Percentiles rank a stretch among this genome's conserved stretches.
Conservation (phyloP, 2,113 vertebrate genomes). For the Zosterops borbonicus region DNA sequence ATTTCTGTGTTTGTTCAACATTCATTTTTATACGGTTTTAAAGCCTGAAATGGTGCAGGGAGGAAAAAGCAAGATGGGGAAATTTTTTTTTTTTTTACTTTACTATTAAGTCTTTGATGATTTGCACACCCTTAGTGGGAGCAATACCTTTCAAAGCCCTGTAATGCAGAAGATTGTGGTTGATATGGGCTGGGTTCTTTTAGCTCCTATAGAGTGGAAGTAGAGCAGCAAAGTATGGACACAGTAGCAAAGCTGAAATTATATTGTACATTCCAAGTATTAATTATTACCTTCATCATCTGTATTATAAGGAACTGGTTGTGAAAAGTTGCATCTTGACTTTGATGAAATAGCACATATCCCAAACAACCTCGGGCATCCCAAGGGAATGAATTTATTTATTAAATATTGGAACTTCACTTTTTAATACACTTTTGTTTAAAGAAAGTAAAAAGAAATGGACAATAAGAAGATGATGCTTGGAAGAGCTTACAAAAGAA, state of each 20-base stretch:
- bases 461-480: neutral
- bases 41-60: accelerated
- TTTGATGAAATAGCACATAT: neutral
- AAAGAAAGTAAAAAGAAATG: neutral
- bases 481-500: neutral
- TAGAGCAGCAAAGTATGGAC: neutral
- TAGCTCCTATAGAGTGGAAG: neutral
- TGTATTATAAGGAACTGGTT: neutral
- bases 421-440: neutral
- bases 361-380: neutral
- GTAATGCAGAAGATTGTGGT: neutral
- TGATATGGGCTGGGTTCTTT: neutral
- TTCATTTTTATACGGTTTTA: neutral
- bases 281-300: neutral
- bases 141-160: neutral
- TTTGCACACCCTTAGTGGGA: neutral
- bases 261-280: neutral
- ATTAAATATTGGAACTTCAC: neutral
- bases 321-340: neutral
- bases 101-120: neutral
- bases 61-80: accelerated
- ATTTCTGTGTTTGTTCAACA: neutral
- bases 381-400: neutral
- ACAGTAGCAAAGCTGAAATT: neutral
- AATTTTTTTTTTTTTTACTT: neutral